Conservation (phyloP, 2,797 vertebrate genomes). For the Brotula barbata region DNA sequence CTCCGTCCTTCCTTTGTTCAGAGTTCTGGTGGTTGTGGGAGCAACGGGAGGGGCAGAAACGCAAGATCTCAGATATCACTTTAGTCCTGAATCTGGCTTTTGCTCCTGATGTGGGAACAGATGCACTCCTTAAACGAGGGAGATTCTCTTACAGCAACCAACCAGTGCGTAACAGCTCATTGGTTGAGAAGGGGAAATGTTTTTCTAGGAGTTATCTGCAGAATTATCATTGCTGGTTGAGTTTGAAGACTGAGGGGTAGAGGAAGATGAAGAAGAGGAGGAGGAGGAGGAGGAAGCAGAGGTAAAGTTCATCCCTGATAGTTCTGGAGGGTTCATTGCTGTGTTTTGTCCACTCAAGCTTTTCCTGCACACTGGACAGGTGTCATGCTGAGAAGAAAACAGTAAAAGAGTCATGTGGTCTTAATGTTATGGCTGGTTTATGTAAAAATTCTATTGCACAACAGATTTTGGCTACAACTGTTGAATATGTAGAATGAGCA, state of each 20-base stretch:
- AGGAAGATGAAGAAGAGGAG: conserved; percentile 82
- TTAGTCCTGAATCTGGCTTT: conserved; percentile 52
- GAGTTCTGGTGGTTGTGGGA: conserved; percentile 64
- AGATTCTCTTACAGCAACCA: conserved; percentile 49
- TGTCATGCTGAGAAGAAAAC: conserved; percentile 87
- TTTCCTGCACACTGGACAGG: conserved; percentile 98
- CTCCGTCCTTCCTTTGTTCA: conserved; percentile 56
- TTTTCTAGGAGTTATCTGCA: conserved; percentile 91
- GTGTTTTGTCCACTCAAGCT: conserved; percentile 98
- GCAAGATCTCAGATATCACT: conserved; percentile 59
- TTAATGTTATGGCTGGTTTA: background rate
- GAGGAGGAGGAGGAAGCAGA: conserved; percentile 89
- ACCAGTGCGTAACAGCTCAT: conserved; percentile 49
- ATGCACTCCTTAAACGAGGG: conserved; percentile 49
- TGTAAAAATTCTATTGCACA: too few relatives aligned
- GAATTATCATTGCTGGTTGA: conserved; percentile 93
- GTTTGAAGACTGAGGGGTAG: conserved; percentile 82
- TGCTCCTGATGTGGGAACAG: conserved; percentile 32
- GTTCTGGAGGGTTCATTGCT: conserved; percentile 96
- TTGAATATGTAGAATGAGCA: conserved; percentile 4
- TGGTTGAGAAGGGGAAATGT: conserved; percentile 31
- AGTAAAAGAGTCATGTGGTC: background rate
- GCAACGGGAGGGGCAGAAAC: conserved; percentile 55
- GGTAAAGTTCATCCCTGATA: conserved; percentile 94
- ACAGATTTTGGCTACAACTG: background rate